Percentiles rank a stretch among this genome's conserved stretches.
Evolutionary conservation across 1,140 invertebrate genomes (phyloP).

Genomic region (Bicyclus anynana): DNA sequence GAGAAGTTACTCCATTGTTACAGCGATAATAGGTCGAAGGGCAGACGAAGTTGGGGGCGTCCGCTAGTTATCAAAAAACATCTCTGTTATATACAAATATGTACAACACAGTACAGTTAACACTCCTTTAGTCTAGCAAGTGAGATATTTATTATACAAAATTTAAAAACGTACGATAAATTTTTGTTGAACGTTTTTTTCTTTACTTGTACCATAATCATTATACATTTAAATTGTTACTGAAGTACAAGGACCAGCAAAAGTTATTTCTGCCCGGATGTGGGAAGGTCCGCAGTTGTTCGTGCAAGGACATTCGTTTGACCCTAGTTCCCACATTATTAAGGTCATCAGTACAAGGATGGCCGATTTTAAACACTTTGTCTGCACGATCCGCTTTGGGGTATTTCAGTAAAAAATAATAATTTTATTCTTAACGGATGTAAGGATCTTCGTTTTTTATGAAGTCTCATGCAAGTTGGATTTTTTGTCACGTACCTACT

Average conservation of each 20-base stretch:
- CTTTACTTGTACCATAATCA: neutral
- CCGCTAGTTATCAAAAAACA: too few species aligned
- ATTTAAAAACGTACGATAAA: neutral
- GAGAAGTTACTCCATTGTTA: too few species aligned
- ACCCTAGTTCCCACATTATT: slow-evolving; percentile 49
- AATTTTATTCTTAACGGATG: slow-evolving; percentile 4
- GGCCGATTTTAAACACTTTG: slow-evolving; percentile 19
- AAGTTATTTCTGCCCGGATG: slow-evolving; percentile 38
- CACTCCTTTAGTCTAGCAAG: too few species aligned
- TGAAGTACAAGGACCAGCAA: slow-evolving; percentile 7
- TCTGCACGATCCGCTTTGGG: slow-evolving; percentile 26
- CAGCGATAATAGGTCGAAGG: too few species aligned
- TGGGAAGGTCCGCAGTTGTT: slow-evolving; percentile 39
- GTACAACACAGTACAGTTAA: too few species aligned
- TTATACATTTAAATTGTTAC: neutral
- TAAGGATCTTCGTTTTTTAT: neutral
- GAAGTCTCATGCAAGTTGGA: too few species aligned
- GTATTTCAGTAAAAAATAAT: slow-evolving; percentile 7
- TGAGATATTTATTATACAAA: neutral
- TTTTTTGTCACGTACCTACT: neutral
- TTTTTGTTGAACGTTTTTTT: neutral
- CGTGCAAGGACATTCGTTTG: slow-evolving; percentile 47
- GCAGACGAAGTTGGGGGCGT: too few species aligned
- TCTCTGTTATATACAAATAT: too few species aligned
- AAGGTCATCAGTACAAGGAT: slow-evolving; percentile 38